Conservation (phyloP, 2,113 vertebrate genomes). For the Tragelaphus imberbis region DNA sequence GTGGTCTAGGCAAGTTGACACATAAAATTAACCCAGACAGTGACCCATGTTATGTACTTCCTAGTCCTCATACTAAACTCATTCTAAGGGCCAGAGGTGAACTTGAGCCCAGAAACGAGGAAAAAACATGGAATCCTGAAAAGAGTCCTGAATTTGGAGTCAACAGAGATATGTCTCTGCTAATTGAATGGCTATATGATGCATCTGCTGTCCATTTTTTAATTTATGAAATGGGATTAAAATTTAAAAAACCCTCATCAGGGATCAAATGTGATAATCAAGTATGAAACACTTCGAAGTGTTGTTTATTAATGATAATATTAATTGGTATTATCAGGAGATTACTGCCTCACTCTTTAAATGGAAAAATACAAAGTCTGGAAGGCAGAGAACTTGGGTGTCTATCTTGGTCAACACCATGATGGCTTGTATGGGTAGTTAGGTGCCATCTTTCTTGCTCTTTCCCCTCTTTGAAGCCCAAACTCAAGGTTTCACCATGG, state of each 20-base stretch:
- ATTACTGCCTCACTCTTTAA: background rate
- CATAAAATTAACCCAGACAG: background rate
- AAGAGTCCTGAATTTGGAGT: background rate
- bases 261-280: background rate
- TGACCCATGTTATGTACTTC: background rate
- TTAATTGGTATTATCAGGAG: background rate
- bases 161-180: background rate
- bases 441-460: background rate
- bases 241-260: background rate
- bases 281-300: background rate
- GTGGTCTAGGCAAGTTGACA: background rate
- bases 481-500: background rate
- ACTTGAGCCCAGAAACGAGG: background rate
- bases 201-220: background rate
- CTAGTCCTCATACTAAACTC: background rate
- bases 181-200: background rate
- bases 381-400: background rate
- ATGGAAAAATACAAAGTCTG: background rate
- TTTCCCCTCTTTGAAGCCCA: background rate
- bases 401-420: background rate
- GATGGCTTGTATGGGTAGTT: accelerated
- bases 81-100: background rate
- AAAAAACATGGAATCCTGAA: background rate
- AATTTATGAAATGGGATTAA: background rate
- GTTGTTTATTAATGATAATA: background rate